phyloP scores from a whole-genome alignment of 2,888 invertebrate species.

The Pyrochroa serraticornis region DNA sequence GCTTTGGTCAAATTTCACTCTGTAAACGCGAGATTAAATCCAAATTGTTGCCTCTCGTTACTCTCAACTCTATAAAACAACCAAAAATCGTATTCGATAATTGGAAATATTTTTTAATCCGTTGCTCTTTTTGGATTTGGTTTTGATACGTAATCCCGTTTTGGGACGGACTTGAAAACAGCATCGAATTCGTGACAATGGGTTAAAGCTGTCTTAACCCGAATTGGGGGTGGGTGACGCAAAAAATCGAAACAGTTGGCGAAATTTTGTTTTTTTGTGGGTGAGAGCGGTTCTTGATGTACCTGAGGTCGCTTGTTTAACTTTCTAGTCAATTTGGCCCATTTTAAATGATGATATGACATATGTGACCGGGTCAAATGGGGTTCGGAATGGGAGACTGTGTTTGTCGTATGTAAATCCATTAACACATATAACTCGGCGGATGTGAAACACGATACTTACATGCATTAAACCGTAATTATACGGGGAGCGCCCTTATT shows the following conservation, averaged over 20 bases:
- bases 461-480: constrained; percentile 24
- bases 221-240: neutral
- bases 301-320: neutral
- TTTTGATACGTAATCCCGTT: constrained; percentile 6
- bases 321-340: constrained; percentile 21
- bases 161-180: constrained; percentile 14
- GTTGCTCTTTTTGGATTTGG: constrained; percentile 9
- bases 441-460: constrained; percentile 44
- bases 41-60: no score
- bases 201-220: neutral
- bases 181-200: constrained; percentile 6
- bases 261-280: no score
- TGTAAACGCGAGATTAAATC: constrained; percentile 2
- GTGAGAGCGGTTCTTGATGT: no score
- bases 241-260: neutral
- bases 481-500: neutral
- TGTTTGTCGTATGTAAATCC: constrained; percentile 46
- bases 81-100: no score
- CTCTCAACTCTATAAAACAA: neutral
- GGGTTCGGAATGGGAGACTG: constrained; percentile 6
- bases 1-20: neutral
- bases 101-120: neutral
- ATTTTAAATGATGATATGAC: constrained; percentile 17
- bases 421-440: constrained; percentile 45
- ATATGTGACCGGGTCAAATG: constrained; percentile 39